Base-by-base conservation (phyloP, 2,113 vertebrate species). In the Pteronura brasiliensis region DNA sequence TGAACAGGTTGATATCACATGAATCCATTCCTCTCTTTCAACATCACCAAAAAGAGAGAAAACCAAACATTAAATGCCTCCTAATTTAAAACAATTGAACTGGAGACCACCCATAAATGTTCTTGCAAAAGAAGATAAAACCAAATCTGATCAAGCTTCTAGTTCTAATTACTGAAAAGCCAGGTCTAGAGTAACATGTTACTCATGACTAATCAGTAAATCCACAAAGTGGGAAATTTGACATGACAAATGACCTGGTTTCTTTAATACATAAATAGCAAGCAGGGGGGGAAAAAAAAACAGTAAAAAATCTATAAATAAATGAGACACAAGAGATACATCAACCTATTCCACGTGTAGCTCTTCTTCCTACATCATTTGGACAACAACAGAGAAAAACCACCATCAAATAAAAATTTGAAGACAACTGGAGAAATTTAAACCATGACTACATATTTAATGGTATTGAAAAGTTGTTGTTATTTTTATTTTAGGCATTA, bases 211-310 rank as follows among this genome's bases (percentile, higher is more conserved):
- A 65, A 52, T 96, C 12, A 67, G 23, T 67, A 93, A 92, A 88
- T 83, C n/a, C 42, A 93, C 39, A 29, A 77, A 94, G 42, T 69
- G 27, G 36, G 21, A 39, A 94, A 94, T 71, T 88, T 17, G 36
- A 55, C 13, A 8, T 79, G 21, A 88, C 57, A 86, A 74, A 74
- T 77, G 6, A 36, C 13, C 25, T 63, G 8, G 8, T 81, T 95
- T 95, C 27, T 92, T 96, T 72, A 69, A 44, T 57, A 96, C 90
- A 72, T 88, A 84, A 92, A 72, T 47, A 55, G 55, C 25, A 94
- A 86, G 9, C 27, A 10, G 69, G 17, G 3, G 25, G 71, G 13
- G 0, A 47, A 47, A 36, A 47, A 55, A 90, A n/a, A 69, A 23
- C 11, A 36, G 27, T n/a, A 20, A 34, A 9, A 27, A 94, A 34